These are phyloP conservation scores for Habrosyne pyritoides DNA, from an alignment of 2,888 invertebrate genomes.

Conservation along the genomic window DNA sequence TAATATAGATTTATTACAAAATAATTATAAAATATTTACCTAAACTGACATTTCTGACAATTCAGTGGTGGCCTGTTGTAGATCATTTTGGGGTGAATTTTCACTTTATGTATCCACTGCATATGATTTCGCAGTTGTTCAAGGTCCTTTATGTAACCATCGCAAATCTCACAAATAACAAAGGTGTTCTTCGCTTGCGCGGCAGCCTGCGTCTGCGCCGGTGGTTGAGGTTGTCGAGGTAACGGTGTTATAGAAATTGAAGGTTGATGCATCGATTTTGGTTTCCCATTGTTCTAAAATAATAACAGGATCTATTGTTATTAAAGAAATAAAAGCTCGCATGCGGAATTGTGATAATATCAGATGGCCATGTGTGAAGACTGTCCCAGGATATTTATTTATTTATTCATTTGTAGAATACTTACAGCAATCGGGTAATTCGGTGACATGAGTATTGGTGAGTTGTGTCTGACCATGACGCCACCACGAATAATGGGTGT, in stretches of 20 bases:
- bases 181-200: slow-evolving; percentile 87
- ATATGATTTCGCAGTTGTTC: slow-evolving; percentile 97
- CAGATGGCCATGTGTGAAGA: no score
- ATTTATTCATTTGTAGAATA: no score
- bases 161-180: slow-evolving; percentile 98
- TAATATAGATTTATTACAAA: slow-evolving; percentile 2
- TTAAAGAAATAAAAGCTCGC: not conserved
- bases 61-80: slow-evolving; percentile 96
- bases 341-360: no score
- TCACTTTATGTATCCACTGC: slow-evolving; percentile 99
- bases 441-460: slow-evolving; percentile 79
- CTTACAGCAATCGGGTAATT: slow-evolving; percentile 86
- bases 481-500: slow-evolving; percentile 63
- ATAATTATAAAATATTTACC: slow-evolving; percentile 41
- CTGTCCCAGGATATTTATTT: no score
- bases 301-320: slow-evolving; percentile 7
- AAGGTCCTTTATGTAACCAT: slow-evolving; percentile 97
- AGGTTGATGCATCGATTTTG: slow-evolving; percentile 85
- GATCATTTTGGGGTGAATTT: slow-evolving; percentile 98
- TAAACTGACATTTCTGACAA: slow-evolving; percentile 97
- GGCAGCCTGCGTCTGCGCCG: not conserved
- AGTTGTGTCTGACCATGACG: slow-evolving; percentile 84
- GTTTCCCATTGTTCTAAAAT: slow-evolving; percentile 54
- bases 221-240: slow-evolving; percentile 78
- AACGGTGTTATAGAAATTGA: slow-evolving; percentile 96